Percentiles rank a stretch among this genome's conserved stretches.
Evolutionary conservation across 2,888 invertebrate genomes (phyloP).

Genomic region (Agriopis aurantiaria): DNA sequence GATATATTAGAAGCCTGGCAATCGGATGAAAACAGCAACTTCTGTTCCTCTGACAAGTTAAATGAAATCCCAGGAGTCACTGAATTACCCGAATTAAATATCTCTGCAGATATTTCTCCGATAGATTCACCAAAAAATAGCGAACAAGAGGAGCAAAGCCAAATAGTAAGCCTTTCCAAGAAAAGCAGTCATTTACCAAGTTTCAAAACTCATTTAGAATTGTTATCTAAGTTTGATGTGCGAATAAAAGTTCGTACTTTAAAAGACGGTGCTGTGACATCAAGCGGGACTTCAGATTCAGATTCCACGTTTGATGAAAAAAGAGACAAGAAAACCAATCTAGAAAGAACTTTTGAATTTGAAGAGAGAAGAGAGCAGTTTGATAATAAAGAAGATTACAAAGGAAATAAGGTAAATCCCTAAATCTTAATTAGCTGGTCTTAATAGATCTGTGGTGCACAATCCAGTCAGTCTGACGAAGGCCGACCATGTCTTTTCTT

Average conservation of each 20-base stretch:
- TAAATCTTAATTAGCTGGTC: neutral
- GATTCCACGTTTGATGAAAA: constrained; percentile 65
- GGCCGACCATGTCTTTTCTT: too few relatives aligned
- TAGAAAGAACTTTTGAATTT: constrained; percentile 57
- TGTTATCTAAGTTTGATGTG: constrained; percentile 84
- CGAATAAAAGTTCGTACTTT: constrained; percentile 82
- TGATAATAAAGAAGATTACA: constrained; percentile 59
- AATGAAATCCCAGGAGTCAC: constrained; percentile 56
- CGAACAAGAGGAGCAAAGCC: constrained; percentile 61
- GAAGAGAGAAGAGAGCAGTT: constrained; percentile 67
- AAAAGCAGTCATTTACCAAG: constrained; percentile 57
- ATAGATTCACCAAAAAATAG: constrained; percentile 54
- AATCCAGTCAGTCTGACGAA: too few relatives aligned
- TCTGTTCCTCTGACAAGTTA: constrained; percentile 59
- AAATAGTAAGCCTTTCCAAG: constrained; percentile 58
- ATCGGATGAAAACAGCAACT: constrained; percentile 50
- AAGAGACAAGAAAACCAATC: constrained; percentile 56
- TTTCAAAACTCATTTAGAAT: constrained; percentile 79
- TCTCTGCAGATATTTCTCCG: constrained; percentile 54
- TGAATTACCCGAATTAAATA: constrained; percentile 53
- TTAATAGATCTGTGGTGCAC: neutral
- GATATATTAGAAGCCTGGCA: constrained; percentile 22
- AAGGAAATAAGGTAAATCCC: constrained; percentile 65
- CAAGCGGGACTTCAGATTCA: constrained; percentile 75
- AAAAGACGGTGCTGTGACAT: constrained; percentile 71